Evolutionary conservation across 2,797 vertebrate genomes (phyloP).

Genomic region (Hydrolagus colliei): DNA sequence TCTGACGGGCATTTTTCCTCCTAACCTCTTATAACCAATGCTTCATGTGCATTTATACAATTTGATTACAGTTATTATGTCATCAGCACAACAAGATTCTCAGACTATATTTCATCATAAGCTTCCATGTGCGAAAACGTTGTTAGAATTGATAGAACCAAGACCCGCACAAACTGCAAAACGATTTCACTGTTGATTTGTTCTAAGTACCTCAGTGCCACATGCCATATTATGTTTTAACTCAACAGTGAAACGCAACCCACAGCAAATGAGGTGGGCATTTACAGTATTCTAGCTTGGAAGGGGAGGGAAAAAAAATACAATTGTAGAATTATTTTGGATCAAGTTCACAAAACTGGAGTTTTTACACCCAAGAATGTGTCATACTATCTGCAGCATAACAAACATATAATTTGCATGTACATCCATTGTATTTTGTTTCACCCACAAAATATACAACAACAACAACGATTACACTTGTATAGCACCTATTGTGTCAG

Average conservation of each 20-base stretch:
- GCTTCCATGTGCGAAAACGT: background rate
- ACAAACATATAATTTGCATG: background rate
- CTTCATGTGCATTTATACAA: background rate
- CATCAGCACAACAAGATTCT: background rate
- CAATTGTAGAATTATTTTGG: background rate
- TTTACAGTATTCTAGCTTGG: background rate
- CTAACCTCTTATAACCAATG: background rate
- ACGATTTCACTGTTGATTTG: background rate
- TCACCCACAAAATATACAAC: no score
- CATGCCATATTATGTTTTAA: background rate
- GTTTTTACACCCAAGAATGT: background rate
- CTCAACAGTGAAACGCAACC: background rate
- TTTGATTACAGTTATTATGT: background rate
- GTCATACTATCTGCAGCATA: background rate
- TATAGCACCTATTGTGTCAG: no score
- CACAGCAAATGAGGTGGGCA: background rate
- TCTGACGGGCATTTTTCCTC: no score
- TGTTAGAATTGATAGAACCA: background rate
- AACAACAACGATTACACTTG: no score
- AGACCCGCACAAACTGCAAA: background rate
- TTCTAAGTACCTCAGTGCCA: background rate
- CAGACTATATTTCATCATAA: background rate
- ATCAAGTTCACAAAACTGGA: background rate
- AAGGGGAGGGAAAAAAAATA: no score
- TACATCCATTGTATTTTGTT: no score